These are phyloP conservation scores for Ectemnius lituratus DNA, from an alignment of 2,888 invertebrate species.

Conservation along the genomic window DNA sequence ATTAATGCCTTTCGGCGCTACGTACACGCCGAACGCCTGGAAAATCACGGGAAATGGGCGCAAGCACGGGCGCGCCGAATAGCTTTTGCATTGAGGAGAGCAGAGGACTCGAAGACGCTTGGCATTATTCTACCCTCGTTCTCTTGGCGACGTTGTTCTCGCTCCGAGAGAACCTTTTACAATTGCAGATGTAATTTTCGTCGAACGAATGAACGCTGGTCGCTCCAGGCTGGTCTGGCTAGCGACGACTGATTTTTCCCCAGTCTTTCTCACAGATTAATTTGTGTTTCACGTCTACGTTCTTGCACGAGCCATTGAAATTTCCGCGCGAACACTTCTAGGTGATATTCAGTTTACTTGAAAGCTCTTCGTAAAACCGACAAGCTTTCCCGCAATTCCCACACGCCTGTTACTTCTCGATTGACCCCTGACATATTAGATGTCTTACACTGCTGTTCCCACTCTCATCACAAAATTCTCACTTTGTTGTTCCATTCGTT, in stretches of 20 bases:
- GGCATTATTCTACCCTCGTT: too few species aligned
- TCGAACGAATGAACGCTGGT: neutral
- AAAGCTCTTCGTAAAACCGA: conserved; percentile 22
- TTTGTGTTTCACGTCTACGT: conserved; percentile 5
- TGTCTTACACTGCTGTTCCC: neutral
- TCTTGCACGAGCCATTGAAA: conserved; percentile 9
- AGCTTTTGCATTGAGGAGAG: too few species aligned
- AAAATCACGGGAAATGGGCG: too few species aligned
- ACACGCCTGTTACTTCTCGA: neutral
- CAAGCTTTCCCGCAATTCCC: conserved; percentile 4
- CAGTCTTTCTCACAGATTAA: conserved; percentile 27
- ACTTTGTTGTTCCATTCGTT: neutral
- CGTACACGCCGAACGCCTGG: too few species aligned
- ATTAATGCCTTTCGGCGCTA: too few species aligned
- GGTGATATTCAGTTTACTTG: conserved; percentile 27
- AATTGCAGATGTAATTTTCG: conserved; percentile 40
- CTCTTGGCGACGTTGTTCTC: too few species aligned
- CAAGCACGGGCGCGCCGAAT: too few species aligned
- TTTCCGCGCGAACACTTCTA: conserved; percentile 26
- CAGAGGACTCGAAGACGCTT: too few species aligned
- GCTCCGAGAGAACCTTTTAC: conserved; percentile 8
- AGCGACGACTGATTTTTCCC: neutral
- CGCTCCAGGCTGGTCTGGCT: neutral
- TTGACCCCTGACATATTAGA: neutral
- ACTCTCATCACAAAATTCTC: neutral